Conservation (phyloP, 2,888 invertebrate species). For the Hyposoter dolosus region DNA sequence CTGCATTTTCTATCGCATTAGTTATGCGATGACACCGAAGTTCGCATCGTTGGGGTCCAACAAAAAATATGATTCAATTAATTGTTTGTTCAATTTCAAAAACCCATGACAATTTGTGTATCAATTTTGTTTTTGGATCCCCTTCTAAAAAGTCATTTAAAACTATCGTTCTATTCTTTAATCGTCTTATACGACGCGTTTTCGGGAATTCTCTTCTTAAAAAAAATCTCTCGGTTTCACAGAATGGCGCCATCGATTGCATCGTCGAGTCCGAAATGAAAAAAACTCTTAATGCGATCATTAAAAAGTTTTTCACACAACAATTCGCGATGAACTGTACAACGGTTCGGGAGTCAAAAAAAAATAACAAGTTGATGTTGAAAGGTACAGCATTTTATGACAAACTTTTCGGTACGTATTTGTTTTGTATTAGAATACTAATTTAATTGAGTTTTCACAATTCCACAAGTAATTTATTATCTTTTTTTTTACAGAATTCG, state of each 20-base stretch:
- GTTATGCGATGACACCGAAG: neutral
- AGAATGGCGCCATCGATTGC: slow-evolving; percentile 36
- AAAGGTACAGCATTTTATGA: slow-evolving; percentile 42
- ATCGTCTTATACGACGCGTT: neutral
- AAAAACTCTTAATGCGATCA: slow-evolving; percentile 33
- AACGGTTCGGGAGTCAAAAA: slow-evolving; percentile 31
- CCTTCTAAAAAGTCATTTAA: no score
- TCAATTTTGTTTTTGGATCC: no score
- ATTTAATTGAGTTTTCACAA: slow-evolving; percentile 12
- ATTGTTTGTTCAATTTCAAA: neutral
- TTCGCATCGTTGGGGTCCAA: neutral
- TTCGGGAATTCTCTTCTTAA: neutral
- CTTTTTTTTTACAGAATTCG: slow-evolving; percentile 42
- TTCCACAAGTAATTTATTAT: neutral
- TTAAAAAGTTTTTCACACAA: slow-evolving; percentile 36
- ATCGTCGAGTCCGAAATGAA: slow-evolving; percentile 34
- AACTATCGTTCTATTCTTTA: no score
- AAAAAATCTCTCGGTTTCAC: slow-evolving; percentile 7
- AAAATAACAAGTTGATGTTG: slow-evolving; percentile 19
- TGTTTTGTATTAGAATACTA: neutral
- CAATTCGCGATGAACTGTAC: slow-evolving; percentile 38
- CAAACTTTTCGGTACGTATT: slow-evolving; percentile 34
- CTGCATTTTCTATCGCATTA: neutral
- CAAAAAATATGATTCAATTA: neutral
- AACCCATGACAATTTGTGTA: no score